These are phyloP conservation scores for Gymnocypris eckloni DNA, from an alignment of 2,797 vertebrate species.

Conservation along the genomic window DNA sequence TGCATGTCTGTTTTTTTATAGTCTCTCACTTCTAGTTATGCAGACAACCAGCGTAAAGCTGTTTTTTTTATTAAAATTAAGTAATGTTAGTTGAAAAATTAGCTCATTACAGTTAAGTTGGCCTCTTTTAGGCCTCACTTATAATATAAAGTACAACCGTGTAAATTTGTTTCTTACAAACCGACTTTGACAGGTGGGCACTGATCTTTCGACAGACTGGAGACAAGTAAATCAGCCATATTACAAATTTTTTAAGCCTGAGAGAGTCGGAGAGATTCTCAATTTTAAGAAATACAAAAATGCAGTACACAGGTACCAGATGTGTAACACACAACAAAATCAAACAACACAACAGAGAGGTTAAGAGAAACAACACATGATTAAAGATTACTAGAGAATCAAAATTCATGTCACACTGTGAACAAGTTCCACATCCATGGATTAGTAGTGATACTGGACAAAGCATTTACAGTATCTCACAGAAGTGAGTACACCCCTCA, in stretches of 20 bases:
- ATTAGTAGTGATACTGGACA: background rate
- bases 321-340: constrained; percentile 57
- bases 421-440: background rate
- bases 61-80: background rate
- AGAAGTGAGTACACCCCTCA: too few relatives aligned
- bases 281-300: constrained; percentile 64
- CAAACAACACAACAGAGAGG: constrained; percentile 55
- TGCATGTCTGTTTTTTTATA: background rate
- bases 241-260: background rate
- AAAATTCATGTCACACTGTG: background rate
- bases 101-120: background rate
- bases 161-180: background rate
- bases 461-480: background rate
- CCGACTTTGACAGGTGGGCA: background rate
- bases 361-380: constrained; percentile 34
- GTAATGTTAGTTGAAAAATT: background rate
- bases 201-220: background rate
- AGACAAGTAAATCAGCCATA: background rate
- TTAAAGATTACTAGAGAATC: constrained; percentile 7
- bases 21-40: background rate
- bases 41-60: background rate
- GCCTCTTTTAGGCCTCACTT: background rate
- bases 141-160: background rate
- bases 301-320: constrained; percentile 55
- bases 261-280: constrained; percentile 47